Evolutionary conservation across 2,113 vertebrate species (phyloP).

Genomic region (Tonatia bakeri): DNA sequence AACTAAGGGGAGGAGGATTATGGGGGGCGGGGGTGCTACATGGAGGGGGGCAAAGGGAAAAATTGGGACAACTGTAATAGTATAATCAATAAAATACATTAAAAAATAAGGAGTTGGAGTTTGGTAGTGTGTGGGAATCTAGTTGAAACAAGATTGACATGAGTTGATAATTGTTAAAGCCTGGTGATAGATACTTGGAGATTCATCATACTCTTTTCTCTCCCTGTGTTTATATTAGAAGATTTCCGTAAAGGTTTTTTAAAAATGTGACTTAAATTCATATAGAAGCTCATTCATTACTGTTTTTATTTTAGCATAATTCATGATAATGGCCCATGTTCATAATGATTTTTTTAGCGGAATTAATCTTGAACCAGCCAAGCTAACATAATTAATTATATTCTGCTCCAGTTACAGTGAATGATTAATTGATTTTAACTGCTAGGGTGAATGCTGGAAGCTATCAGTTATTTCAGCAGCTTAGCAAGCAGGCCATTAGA

Average conservation of each 20-base stretch:
- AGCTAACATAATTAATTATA: slow-evolving; percentile 58
- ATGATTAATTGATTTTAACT: slow-evolving; percentile 54
- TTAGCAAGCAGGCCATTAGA: not conserved
- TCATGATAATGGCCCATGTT: slow-evolving; percentile 27
- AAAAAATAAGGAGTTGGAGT: not conserved
- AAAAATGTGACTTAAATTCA: slow-evolving; percentile 27
- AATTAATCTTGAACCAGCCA: slow-evolving; percentile 55
- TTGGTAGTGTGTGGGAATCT: not conserved
- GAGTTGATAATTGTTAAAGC: not conserved
- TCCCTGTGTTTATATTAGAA: slow-evolving; percentile 15
- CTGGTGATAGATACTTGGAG: not conserved
- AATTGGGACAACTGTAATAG: too few relatives aligned
- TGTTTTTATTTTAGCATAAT: slow-evolving; percentile 40
- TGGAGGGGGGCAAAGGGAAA: too few relatives aligned
- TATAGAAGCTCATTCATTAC: not conserved
- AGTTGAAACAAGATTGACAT: not conserved
- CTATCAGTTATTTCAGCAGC: not conserved
- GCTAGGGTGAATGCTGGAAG: slow-evolving; percentile 10
- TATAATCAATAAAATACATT: too few relatives aligned
- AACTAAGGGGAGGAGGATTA: too few relatives aligned
- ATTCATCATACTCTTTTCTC: slow-evolving; percentile 23
- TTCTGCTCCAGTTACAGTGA: slow-evolving; percentile 65
- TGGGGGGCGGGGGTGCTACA: too few relatives aligned
- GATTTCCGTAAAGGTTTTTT: not conserved
- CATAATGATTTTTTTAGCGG: slow-evolving; percentile 36